Percentiles rank a stretch among this genome's conserved stretches.
Conservation (phyloP, 37 sponge, comb jelly and placozoan species). For the Haliclona indistincta region DNA sequence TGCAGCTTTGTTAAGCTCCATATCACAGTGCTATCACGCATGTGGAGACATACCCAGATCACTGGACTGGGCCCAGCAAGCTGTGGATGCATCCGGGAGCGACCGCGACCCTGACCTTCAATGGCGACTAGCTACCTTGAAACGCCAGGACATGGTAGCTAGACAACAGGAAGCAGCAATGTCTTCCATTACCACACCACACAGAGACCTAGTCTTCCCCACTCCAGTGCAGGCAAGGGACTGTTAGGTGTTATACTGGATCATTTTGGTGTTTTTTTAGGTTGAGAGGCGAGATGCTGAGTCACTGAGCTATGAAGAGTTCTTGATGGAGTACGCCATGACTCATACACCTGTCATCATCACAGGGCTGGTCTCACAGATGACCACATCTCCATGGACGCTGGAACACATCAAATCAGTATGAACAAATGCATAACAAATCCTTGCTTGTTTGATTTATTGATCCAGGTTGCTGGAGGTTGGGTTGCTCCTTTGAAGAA, state of each 20-base stretch:
- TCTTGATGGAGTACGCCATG: constrained; percentile 41
- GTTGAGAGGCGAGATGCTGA: constrained; percentile 54
- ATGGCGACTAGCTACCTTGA: no score
- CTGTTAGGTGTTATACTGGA: not conserved
- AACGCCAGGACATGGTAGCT: no score
- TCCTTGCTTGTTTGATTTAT: not conserved
- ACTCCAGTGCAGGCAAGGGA: not conserved
- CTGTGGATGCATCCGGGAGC: constrained; percentile 12
- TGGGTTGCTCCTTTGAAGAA: constrained; percentile 56
- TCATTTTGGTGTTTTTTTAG: constrained; percentile 13
- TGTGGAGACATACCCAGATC: no score
- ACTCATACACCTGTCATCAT: constrained; percentile 67
- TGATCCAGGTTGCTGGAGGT: constrained; percentile 45
- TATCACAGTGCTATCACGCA: no score
- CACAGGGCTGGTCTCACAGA: constrained; percentile 55
- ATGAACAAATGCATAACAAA: not conserved
- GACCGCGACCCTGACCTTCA: no score
- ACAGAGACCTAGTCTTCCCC: not conserved
- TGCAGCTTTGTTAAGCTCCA: no score
- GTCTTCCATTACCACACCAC: no score
- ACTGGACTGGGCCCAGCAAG: no score
- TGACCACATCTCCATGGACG: constrained; percentile 58
- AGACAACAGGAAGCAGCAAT: no score
- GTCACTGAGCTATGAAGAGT: constrained; percentile 36
- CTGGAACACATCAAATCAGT: constrained; percentile 66